These are phyloP conservation scores for Drosophila ironensis DNA, from an alignment of 1,140 invertebrate species.

Conservation along the genomic window DNA sequence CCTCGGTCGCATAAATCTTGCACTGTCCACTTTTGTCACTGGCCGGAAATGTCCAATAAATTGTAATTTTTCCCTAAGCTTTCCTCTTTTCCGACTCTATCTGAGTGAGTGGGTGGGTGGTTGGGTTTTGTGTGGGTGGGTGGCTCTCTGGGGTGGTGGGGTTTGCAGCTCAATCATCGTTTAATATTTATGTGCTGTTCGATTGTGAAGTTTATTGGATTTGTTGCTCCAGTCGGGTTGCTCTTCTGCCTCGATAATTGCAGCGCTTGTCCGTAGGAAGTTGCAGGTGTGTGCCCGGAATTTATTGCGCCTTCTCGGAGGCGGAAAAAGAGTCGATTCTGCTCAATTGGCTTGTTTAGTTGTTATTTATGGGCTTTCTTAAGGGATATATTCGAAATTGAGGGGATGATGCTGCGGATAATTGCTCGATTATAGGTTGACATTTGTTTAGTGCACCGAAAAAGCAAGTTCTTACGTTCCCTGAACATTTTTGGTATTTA, in stretches of 20 bases:
- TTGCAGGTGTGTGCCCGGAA: constrained; percentile 68
- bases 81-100: constrained; percentile 22
- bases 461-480: background rate
- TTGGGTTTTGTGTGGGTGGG: background rate
- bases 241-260: constrained; percentile 60
- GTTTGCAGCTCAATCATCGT: constrained; percentile 73
- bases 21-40: constrained; percentile 69
- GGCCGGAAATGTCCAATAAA: constrained; percentile 77
- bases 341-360: constrained; percentile 70
- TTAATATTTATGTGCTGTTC: constrained; percentile 78
- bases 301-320: constrained; percentile 47
- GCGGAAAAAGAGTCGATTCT: constrained; percentile 54
- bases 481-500: too few relatives aligned
- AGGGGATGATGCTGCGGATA: constrained; percentile 31
- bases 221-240: constrained; percentile 51
- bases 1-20: constrained; percentile 70
- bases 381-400: constrained; percentile 23
- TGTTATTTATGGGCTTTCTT: constrained; percentile 69
- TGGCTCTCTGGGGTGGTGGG: constrained; percentile 13
- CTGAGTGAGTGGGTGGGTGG: background rate
- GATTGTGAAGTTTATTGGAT: constrained; percentile 80
- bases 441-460: constrained; percentile 20
- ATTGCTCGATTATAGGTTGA: constrained; percentile 38
- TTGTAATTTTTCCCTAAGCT: constrained; percentile 77
- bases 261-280: constrained; percentile 37